Percentiles rank a stretch among this genome's conserved stretches.
Conservation (phyloP, 2,888 invertebrate species). For the Patella ulyssiponensis region DNA sequence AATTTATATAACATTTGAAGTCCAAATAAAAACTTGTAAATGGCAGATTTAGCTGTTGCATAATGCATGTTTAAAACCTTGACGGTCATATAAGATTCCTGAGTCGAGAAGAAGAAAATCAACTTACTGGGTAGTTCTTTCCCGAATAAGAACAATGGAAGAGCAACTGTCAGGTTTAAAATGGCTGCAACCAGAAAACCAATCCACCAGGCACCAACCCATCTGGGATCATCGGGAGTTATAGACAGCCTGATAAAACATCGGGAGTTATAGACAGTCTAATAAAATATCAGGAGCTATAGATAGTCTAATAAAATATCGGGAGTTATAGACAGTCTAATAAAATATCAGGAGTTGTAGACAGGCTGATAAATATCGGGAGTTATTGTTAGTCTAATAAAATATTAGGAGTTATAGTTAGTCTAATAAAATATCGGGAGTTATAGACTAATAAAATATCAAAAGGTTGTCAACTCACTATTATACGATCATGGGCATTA, state of each 20-base stretch:
- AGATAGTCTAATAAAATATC: no score
- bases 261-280: no score
- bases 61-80: not conserved
- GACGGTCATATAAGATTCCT: not conserved
- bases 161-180: constrained; percentile 77
- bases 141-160: constrained; percentile 80
- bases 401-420: not conserved
- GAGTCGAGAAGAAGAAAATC: not conserved
- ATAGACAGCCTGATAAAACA: constrained; percentile 67
- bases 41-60: no score
- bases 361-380: not conserved
- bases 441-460: not conserved
- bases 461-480: no score
- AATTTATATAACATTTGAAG: no score
- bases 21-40: no score
- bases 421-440: not conserved
- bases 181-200: constrained; percentile 80
- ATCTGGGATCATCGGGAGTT: constrained; percentile 78
- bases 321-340: no score
- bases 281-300: no score
- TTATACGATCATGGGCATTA: no score
- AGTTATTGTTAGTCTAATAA: no score
- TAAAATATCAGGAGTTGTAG: no score
- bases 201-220: constrained; percentile 87
- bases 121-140: constrained; percentile 77